Evolutionary conservation across 2,797 vertebrate genomes (phyloP).

Genomic region (Oryzias dopingdopingensis): DNA sequence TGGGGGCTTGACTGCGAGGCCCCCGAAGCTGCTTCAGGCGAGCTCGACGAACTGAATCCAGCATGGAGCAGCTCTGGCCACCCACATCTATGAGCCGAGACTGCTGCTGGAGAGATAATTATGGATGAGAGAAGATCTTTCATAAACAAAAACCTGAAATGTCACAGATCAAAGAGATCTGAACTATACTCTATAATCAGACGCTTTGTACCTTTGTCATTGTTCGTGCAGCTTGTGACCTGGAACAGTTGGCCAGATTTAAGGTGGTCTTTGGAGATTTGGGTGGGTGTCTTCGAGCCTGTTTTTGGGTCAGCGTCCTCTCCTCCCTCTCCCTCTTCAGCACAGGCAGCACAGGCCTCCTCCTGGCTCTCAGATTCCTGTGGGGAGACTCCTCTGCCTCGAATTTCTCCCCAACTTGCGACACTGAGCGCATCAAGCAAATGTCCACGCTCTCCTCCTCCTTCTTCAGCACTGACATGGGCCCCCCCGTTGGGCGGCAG

Average conservation of each 20-base stretch:
- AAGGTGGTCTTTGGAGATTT: conserved; percentile 26
- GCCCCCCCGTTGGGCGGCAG: conserved; percentile 69
- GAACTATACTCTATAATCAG: background rate
- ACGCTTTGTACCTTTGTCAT: conserved; percentile 57
- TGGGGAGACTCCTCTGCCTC: conserved; percentile 40
- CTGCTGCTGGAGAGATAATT: conserved; percentile 52
- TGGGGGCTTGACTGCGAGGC: conserved; percentile 68
- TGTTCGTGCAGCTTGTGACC: conserved; percentile 33
- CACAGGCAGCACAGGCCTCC: conserved; percentile 31
- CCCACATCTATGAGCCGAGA: conserved; percentile 47
- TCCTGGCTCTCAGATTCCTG: conserved; percentile 56
- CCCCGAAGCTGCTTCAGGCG: conserved; percentile 72
- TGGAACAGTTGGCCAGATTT: conserved; percentile 35
- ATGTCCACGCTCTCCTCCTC: conserved; percentile 82
- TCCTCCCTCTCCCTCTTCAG: conserved; percentile 66
- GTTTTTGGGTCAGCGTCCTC: conserved; percentile 50
- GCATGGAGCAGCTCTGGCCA: conserved; percentile 51
- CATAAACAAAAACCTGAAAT: no score
- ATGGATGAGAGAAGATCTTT: background rate
- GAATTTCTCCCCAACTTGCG: conserved; percentile 47
- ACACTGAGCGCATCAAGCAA: conserved; percentile 76
- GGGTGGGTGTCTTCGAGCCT: conserved; percentile 21
- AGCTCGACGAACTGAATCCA: conserved; percentile 66
- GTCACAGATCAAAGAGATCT: no score
- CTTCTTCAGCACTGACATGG: conserved; percentile 72